Base-by-base conservation (phyloP, 1,140 invertebrate genomes). In the Micrasema minimum region DNA sequence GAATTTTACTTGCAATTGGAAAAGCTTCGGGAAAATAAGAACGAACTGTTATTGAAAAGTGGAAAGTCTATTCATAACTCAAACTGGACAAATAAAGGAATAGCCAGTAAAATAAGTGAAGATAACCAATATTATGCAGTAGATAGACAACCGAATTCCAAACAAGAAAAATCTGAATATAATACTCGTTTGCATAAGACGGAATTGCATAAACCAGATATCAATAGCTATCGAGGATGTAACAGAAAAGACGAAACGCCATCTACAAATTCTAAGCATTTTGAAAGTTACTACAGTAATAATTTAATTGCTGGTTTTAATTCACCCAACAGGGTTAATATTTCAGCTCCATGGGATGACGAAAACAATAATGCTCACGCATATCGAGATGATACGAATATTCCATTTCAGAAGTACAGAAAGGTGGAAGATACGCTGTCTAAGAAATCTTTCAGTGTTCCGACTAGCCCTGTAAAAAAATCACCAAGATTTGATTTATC, bases 1-100 rank as follows among this genome's bases (percentile, higher is more conserved):
- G 89, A 91, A 67, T 91, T 91, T 79, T 88, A 88, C 78, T 86
- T 85, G 16, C 88, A 88, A 31, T 76, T 92, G 20, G 86, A 88
- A 77, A 83, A 83, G 57, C 78, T 91, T n/a, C 87, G 87, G 66
- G 85, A 90, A 65, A 89, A 88, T 74, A 89, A 90, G 75, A 85
- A 84, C 68, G 77, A 85, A 14, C 84, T 90, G 74, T 78, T 75
- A 31, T 6, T 71, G 23, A 67, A 62, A 53, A 62, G 57, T 41
- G 45, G 57, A 76, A 82, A 38, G 38, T 20, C 55, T 12, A 22
- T 59, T 10, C 37, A 38, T 31, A 4, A 2, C 26, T 7, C 26
- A 31, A 7, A 31, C 26, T 31, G 26, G 26, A 31, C 26, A n/a
- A n/a, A n/a, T n/a, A n/a, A n/a, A n/a, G n/a, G n/a, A n/a, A n/a